Evolutionary conservation across 2,888 invertebrate genomes (phyloP).

Genomic region (Eupithecia tripunctaria): DNA sequence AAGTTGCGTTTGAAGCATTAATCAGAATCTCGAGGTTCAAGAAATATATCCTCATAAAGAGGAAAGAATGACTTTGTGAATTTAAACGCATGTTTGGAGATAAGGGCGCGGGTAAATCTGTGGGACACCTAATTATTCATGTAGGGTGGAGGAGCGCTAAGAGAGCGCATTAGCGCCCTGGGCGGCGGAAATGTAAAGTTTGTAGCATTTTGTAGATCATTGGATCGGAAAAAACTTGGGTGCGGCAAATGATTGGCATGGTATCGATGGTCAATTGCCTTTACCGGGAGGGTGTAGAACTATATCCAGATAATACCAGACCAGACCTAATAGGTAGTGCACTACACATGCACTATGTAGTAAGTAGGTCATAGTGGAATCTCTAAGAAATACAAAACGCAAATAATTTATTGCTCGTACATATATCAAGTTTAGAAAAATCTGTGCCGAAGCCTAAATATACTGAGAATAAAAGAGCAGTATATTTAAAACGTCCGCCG

Average conservation of each 20-base stretch:
- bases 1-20: constrained; percentile 81
- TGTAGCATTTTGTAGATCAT: not conserved
- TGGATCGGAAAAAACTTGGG: not conserved
- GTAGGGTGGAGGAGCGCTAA: constrained; percentile 82
- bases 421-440: constrained; percentile 9
- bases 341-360: too few relatives aligned
- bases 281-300: too few relatives aligned
- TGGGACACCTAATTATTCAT: constrained; percentile 83
- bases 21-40: constrained; percentile 78
- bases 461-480: constrained; percentile 57
- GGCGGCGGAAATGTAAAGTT: constrained; percentile 54
- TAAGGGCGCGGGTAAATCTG: constrained; percentile 72
- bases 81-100: constrained; percentile 82
- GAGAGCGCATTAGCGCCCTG: constrained; percentile 76
- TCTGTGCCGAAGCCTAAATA: constrained; percentile 48
- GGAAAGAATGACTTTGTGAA: constrained; percentile 82
- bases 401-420: not conserved
- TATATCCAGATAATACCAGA: too few relatives aligned
- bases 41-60: constrained; percentile 83
- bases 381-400: not conserved
- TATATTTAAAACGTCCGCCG: constrained; percentile 74
- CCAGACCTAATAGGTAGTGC: too few relatives aligned
- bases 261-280: too few relatives aligned
- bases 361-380: too few relatives aligned
- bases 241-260: not conserved